phyloP scores from a whole-genome alignment of 2,888 invertebrate genomes.

The Sarcophaga variegata region DNA sequence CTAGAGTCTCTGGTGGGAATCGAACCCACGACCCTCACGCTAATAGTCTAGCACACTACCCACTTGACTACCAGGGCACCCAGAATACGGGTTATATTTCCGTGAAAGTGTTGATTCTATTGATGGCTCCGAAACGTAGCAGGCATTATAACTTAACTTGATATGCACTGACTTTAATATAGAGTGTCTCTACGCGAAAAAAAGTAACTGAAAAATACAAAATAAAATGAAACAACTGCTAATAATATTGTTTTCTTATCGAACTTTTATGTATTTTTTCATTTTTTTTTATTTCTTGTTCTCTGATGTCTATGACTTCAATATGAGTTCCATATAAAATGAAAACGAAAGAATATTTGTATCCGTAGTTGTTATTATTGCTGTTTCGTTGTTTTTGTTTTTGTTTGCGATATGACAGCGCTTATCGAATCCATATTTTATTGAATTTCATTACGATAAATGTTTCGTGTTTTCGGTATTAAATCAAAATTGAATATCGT shows the following conservation, averaged over 20 bases:
- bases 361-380: neutral
- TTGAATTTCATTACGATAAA: conserved; percentile 20
- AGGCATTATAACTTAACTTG: neutral
- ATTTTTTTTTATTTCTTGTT: neutral
- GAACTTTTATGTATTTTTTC: neutral
- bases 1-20: no score
- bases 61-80: no score
- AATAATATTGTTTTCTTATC: conserved; percentile 36
- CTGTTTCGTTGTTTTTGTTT: neutral
- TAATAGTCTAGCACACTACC: no score
- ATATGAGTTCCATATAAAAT: neutral
- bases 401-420: conserved; percentile 13
- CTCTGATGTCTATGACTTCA: conserved; percentile 21
- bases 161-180: neutral
- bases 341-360: neutral
- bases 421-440: conserved; percentile 39
- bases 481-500: conserved; percentile 17
- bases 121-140: neutral
- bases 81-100: no score
- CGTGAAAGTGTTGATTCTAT: no score
- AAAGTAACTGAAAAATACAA: conserved; percentile 1
- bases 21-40: no score
- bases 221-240: conserved; percentile 11
- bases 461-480: conserved; percentile 19
- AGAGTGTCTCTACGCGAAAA: neutral